Conservation (phyloP, 2,888 invertebrate genomes). For the Tetropium fuscum region DNA sequence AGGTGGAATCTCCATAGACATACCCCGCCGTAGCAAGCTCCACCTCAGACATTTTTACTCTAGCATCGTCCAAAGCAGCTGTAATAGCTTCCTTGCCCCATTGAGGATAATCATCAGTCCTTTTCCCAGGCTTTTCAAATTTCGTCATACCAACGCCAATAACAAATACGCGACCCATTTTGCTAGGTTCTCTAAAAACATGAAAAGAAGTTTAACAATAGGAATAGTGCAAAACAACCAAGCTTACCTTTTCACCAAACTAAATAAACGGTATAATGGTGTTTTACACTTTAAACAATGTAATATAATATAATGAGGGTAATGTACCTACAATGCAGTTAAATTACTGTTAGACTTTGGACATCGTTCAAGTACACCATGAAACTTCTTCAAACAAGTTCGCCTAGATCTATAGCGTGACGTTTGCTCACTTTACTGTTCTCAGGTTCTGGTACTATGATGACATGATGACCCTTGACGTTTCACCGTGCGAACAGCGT, state of each 20-base stretch:
- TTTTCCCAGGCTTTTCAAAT: slow-evolving; percentile 93
- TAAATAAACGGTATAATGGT: neutral
- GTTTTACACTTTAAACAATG: no score
- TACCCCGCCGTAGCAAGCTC: slow-evolving; percentile 94
- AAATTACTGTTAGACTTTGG: no score
- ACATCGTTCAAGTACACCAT: no score
- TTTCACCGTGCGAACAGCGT: no score
- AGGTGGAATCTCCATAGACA: slow-evolving; percentile 95
- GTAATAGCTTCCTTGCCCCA: slow-evolving; percentile 94
- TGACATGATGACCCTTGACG: no score
- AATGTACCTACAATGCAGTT: no score
- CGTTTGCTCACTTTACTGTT: no score
- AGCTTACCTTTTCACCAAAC: neutral
- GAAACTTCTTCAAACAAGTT: no score
- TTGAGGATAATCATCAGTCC: slow-evolving; percentile 91
- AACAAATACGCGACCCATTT: slow-evolving; percentile 78
- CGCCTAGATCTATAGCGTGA: no score
- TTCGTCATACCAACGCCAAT: slow-evolving; percentile 99
- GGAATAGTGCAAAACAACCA: neutral
- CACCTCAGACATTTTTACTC: slow-evolving; percentile 79
- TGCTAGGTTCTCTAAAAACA: slow-evolving; percentile 4
- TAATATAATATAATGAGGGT: no score
- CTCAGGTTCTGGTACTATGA: no score
- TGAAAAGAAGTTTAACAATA: neutral
- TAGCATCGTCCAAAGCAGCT: slow-evolving; percentile 88